Base-by-base conservation (phyloP, 2,113 vertebrate genomes). In the Perca fluviatilis region DNA sequence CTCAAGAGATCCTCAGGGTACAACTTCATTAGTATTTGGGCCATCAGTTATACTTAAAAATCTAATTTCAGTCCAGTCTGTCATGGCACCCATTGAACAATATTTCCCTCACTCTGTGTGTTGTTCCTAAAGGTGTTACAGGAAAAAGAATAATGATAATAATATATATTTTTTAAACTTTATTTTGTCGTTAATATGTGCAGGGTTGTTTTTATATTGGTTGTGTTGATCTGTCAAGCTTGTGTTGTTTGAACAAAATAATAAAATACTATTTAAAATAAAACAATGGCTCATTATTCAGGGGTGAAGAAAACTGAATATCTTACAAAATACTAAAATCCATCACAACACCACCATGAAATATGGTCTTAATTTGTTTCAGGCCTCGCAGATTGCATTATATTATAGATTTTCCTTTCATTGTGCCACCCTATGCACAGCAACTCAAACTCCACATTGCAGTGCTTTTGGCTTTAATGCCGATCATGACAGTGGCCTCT, bases 391-490 rank as follows among this genome's bases (percentile, higher is more conserved):
- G 21, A 56, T 43, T 69, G 46, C 66, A 60, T 51, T 14, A 19
- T 9, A 46, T 46, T 11, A 57, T 43, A 16, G 25, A 30, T 49
- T 62, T 58, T 66, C 27, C 36, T 61, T 56, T 7, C 6, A 23
- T 43, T 50, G 46, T 61, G 12, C 46, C 4, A 36, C 51, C 3
- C 16, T 36, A 11, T 62, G 68, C 69, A 54, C 46, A 6, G 19
- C 11, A 53, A 61, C 58, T 77, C 51, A 57, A 36, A 73, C 14
- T 5, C 40, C 49, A 36, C 33, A 53, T 58, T 16, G 4, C 53
- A 51, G n/a, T 33, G 12, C 15, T 36, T 72, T 63, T 57, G 73
- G 63, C 70, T 51, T 76, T 49, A 57, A 61, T 65, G 63, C 76
- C 69, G 18, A 83, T 43, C 71, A 40, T 43, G 36, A 27, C 68